Evolutionary conservation across 2,888 invertebrate genomes (phyloP).

Genomic region (Melitaea athalia): DNA sequence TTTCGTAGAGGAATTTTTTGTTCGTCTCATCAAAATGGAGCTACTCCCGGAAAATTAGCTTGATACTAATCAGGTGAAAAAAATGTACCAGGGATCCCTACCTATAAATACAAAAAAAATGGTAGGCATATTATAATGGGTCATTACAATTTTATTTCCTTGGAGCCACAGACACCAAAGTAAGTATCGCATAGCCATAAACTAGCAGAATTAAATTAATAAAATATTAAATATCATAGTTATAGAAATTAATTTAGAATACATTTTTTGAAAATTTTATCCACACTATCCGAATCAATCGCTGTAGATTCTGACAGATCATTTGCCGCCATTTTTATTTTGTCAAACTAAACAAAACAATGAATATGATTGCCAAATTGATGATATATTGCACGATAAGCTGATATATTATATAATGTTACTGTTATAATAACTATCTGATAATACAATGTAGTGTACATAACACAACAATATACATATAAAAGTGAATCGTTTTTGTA

Average conservation of each 20-base stretch:
- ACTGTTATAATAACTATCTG: not conserved
- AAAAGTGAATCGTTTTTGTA: too few relatives aligned
- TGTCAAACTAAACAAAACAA: not conserved
- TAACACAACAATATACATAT: too few relatives aligned
- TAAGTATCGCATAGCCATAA: constrained; percentile 30
- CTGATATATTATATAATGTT: constrained; percentile 13
- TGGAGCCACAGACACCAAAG: constrained; percentile 13
- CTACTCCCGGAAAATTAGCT: too few relatives aligned
- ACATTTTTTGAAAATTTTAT: not conserved
- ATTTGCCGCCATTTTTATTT: constrained; percentile 8
- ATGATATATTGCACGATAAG: constrained; percentile 14
- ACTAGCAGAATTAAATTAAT: constrained; percentile 10
- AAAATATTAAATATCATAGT: constrained; percentile 1
- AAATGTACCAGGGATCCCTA: too few relatives aligned
- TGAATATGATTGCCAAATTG: constrained; percentile 12
- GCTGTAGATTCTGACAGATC: constrained; percentile 3
- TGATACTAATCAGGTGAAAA: too few relatives aligned
- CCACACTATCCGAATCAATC: not conserved
- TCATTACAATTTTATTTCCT: constrained; percentile 1
- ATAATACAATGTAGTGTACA: not conserved
- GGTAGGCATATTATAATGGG: not conserved
- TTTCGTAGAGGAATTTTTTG: too few relatives aligned
- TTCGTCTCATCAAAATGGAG: too few relatives aligned
- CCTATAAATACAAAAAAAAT: not conserved
- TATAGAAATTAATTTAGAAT: not conserved